Evolutionary conservation across 2,113 vertebrate species (phyloP).

Genomic region (Jaculus jaculus): DNA sequence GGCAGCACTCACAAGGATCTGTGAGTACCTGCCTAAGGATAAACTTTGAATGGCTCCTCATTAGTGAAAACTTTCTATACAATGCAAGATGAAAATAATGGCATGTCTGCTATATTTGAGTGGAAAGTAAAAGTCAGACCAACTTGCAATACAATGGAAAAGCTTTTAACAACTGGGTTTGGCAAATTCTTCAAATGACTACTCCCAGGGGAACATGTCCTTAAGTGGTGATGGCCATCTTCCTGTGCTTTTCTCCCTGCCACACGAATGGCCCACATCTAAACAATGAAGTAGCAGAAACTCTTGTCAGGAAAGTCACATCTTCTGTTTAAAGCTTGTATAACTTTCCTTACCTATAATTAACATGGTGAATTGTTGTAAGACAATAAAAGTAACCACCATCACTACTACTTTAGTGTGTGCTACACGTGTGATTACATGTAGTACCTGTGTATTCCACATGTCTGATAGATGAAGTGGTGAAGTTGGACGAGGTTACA

Average conservation of each 20-base stretch:
- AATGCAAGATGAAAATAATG: neutral
- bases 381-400: constrained; percentile 29
- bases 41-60: constrained; percentile 27
- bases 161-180: constrained; percentile 36
- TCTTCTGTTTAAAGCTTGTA: constrained; percentile 23
- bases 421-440: neutral
- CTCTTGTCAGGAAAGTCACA: neutral
- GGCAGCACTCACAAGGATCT: too few species aligned
- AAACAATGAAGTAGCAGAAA: neutral
- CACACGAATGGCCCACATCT: neutral
- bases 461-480: neutral
- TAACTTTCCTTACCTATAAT: neutral
- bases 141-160: constrained; percentile 39
- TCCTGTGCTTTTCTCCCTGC: constrained; percentile 13
- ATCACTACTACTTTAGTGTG: constrained; percentile 5
- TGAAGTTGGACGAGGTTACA: neutral
- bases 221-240: neutral
- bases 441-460: neutral
- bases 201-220: neutral
- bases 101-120: neutral
- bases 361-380: neutral
- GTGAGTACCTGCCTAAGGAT: neutral
- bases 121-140: constrained; percentile 13
- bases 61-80: neutral
- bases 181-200: constrained; percentile 2